These are phyloP conservation scores for Ramazzottius varieornatus DNA, from an alignment of 2,888 invertebrate genomes.

Conservation along the genomic window DNA sequence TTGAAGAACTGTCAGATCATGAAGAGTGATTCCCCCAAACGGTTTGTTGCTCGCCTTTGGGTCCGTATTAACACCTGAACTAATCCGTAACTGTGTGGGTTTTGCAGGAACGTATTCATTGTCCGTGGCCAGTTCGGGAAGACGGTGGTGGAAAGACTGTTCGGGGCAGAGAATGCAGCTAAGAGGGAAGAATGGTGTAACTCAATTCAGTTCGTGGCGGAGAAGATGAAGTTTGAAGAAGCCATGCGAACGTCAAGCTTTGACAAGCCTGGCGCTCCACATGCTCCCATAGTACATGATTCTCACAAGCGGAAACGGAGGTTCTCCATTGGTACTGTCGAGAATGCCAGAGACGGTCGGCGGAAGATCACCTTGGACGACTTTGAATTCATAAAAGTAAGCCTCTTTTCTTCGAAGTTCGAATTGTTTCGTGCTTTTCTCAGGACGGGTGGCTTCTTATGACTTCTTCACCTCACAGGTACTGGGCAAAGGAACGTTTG, in stretches of 20 bases:
- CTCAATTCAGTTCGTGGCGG: neutral
- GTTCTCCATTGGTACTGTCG: neutral
- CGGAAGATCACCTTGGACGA: conserved; percentile 59
- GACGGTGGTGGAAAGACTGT: conserved; percentile 28
- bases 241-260: too few species aligned
- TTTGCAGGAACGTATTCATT: conserved; percentile 28
- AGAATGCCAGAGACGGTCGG: too few species aligned
- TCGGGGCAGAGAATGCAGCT: conserved; percentile 22
- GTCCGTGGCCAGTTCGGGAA: conserved; percentile 29
- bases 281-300: too few species aligned
- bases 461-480: conserved; percentile 19
- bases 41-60: conserved; percentile 81
- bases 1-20: conserved; percentile 91
- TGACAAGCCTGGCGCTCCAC: too few species aligned
- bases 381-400: conserved; percentile 81
- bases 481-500: conserved; percentile 89
- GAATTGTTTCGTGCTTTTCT: conserved; percentile 29
- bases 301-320: too few species aligned
- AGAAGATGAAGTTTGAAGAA: neutral
- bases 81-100: too few species aligned
- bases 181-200: conserved; percentile 14
- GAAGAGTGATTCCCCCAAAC: conserved; percentile 77
- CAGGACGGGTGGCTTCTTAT: too few species aligned
- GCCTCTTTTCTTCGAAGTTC: too few species aligned
- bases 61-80: too few species aligned